Evolutionary conservation across 2,113 vertebrate genomes (phyloP).

Genomic region (Xerus inauris): DNA sequence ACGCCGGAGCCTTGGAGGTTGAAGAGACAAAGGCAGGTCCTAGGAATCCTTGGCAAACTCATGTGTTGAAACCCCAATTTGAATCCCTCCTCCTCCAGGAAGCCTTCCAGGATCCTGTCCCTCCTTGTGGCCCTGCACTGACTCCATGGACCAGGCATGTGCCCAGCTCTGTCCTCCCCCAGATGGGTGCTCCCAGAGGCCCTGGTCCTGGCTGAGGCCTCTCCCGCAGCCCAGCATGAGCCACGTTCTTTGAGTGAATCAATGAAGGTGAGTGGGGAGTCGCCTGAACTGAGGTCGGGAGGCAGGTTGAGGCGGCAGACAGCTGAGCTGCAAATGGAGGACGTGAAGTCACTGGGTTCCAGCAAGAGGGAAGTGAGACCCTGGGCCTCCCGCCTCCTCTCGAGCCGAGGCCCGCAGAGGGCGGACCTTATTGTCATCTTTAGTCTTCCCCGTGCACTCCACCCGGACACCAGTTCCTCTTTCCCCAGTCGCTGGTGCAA

Average conservation of each 20-base stretch:
- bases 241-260: neutral
- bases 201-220: neutral
- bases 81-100: neutral
- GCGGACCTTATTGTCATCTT: neutral
- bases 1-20: neutral
- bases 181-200: neutral
- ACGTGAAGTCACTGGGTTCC: neutral
- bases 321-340: neutral
- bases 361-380: conserved; percentile 52
- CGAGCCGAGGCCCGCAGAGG: neutral
- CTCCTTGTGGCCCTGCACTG: neutral
- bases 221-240: neutral
- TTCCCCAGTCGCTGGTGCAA: neutral
- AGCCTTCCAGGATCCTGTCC: neutral
- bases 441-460: neutral
- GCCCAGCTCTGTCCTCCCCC: neutral
- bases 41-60: neutral
- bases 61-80: neutral
- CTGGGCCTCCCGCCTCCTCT: neutral
- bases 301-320: neutral
- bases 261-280: neutral
- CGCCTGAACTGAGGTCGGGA: neutral
- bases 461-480: conserved; percentile 56
- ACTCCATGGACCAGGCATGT: neutral
- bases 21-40: neutral